Conservation (phyloP, 2,888 invertebrate genomes). For the Entomobrya proxima region DNA sequence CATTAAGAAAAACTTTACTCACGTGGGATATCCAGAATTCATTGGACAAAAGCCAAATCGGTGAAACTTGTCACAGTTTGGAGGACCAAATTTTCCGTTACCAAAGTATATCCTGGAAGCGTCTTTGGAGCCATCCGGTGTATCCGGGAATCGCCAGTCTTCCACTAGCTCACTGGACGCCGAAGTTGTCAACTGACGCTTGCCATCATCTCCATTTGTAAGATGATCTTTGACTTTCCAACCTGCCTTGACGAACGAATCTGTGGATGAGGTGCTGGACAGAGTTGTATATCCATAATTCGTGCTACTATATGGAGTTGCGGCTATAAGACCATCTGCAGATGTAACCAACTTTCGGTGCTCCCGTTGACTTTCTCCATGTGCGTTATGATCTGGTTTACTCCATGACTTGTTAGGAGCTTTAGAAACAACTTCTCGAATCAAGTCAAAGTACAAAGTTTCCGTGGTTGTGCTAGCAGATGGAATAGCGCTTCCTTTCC, state of each 20-base stretch:
- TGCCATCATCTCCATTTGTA: constrained; percentile 7
- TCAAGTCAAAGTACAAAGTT: constrained; percentile 56
- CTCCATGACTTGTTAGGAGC: constrained; percentile 48
- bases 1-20: constrained; percentile 60
- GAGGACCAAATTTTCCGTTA: constrained; percentile 65
- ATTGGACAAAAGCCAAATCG: constrained; percentile 75
- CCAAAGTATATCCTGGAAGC: constrained; percentile 50
- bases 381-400: constrained; percentile 45
- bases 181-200: constrained; percentile 66
- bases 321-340: constrained; percentile 26
- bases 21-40: constrained; percentile 74
- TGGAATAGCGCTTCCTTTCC: constrained; percentile 31
- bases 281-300: constrained; percentile 43
- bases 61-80: constrained; percentile 74
- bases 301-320: not conserved
- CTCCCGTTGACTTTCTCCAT: constrained; percentile 20
- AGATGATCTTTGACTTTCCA: constrained; percentile 56
- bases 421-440: constrained; percentile 50
- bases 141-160: constrained; percentile 68
- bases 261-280: constrained; percentile 25
- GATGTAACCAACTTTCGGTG: constrained; percentile 63
- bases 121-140: not conserved
- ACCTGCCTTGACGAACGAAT: constrained; percentile 37
- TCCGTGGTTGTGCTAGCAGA: constrained; percentile 54
- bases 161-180: constrained; percentile 72